Evolutionary conservation across 2,888 invertebrate species (phyloP), one percentile per base, ranked within the genome.

Genomic region (Caenorhabditis sp.): DNA sequence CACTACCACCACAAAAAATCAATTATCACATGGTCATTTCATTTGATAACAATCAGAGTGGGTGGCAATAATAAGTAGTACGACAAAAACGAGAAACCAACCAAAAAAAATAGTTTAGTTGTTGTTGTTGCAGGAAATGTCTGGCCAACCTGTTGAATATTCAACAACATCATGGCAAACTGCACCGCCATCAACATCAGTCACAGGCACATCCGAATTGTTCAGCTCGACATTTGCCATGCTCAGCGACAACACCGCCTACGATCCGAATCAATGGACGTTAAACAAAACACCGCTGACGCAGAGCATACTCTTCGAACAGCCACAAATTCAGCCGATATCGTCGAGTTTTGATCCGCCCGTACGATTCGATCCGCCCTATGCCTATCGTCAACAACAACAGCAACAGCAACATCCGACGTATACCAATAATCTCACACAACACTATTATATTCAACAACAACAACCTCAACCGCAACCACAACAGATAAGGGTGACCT

Each of bases 151-250:
- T 14, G 62, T 71, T 14, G 73, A 73, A 23, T 54, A 61, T 27
- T 73, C 65, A 10, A 31, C 31, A 10, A 31, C 31, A 10, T 53
- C 68, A 49, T 73, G 73, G 73, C 73, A 69, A 51, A 60, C 68
- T 19, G 57, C 62, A 49, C 61, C 74, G 10, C 62, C 76, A n/a
- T 65, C 76, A 1, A 62, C 76, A 17, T 62, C 77, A 17, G 75
- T 77, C 19, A 68, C 76, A 19, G 79, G 76, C 43, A 79, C 79
- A n/a, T 77, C 79, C 51, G 79, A 79, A 62, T 67, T 74, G 8
- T 78, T 76, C 61, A 78, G 79, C 31, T 78, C 81, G 1, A 80
- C 81, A 27, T 79, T 78, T 58, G 81, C 81, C 37, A 80, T 82
- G 78, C 65, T 82, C 36, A 69, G 66, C 54, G 81, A 80, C 24